Evolutionary conservation across 1,140 invertebrate genomes (phyloP), one percentile per base, ranked within the genome.

Genomic region (Drosophila nikananu): DNA sequence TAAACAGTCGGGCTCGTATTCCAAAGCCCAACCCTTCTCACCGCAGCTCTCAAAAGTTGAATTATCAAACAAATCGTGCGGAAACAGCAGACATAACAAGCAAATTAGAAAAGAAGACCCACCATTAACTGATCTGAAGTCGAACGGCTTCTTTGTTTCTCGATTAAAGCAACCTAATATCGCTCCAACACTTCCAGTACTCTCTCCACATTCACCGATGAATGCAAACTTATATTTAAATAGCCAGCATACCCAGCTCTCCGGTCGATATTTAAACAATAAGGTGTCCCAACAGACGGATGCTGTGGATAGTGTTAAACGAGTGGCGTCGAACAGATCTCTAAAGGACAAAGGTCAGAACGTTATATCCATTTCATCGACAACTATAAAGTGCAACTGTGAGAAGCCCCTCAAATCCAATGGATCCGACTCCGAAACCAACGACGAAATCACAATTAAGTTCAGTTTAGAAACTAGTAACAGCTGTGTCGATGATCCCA

Each of bases 1-100:
- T 94, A 94, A 94, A 94, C 94, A 94, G 92, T 94, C 94, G 94
- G 95, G 95, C 91, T 83, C 58, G 37, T 32, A 44, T 48, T 68
- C 70, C 21, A 70, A 58, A 67, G 71, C 77, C 86, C 70, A 76
- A 72, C 59, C 67, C 61, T 62, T 67, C 48, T 66, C 59, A 42
- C 61, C 77, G 25, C 62, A 78, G 32, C 55, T 54, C 65, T 64
- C 74, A 61, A 81, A 70, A 70, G 64, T 54, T 30, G 64, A 66
- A 67, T 58, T 59, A 65, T 70, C 59, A 49, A 89, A 21, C 13
- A 71, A 80, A 54, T 52, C 49, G 52, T 63, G 59, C 41, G 64
- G 61, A 44, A 81, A 86, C 51, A 61, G 44, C 51, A 61, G 44
- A 62, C 52, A 80, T 25, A 63, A 42, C 37, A 81, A 55, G 48